These are phyloP conservation scores for Girardia tigrina DNA, from an alignment of 2,888 invertebrate genomes.

Conservation along the genomic window DNA sequence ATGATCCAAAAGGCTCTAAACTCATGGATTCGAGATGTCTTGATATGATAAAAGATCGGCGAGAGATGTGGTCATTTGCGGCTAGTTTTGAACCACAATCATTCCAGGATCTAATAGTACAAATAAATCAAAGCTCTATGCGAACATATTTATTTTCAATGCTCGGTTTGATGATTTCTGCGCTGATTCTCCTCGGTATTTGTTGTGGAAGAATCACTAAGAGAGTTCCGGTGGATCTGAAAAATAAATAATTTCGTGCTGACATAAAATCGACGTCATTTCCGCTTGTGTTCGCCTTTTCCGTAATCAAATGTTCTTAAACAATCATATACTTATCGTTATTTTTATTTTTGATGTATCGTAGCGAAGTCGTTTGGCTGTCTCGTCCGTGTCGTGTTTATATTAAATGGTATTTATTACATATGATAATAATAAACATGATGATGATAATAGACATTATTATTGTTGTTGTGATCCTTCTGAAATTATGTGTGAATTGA, in stretches of 20 bases:
- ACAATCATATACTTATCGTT: neutral
- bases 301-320: neutral
- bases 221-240: constrained; percentile 53
- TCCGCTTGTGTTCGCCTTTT: neutral
- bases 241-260: constrained; percentile 46
- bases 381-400: neutral
- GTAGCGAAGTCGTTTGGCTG: neutral
- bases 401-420: no score
- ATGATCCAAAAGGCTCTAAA: constrained; percentile 55
- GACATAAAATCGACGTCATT: neutral
- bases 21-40: constrained; percentile 65
- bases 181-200: constrained; percentile 77
- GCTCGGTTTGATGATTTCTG: constrained; percentile 62
- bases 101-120: constrained; percentile 65
- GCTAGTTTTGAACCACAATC: constrained; percentile 61
- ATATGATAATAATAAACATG: no score
- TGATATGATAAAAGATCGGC: constrained; percentile 64
- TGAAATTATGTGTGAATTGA: neutral
- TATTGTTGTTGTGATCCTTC: neutral
- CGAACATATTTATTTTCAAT: constrained; percentile 73
- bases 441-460: no score
- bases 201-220: constrained; percentile 79
- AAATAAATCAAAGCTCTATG: constrained; percentile 70
- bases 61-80: constrained; percentile 79
- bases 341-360: neutral